Percentiles rank a stretch among this genome's conserved stretches.
These are phyloP conservation scores for Daubentonia madagascariensis DNA, from an alignment of 2,113 vertebrate genomes.

Conservation along the genomic window DNA sequence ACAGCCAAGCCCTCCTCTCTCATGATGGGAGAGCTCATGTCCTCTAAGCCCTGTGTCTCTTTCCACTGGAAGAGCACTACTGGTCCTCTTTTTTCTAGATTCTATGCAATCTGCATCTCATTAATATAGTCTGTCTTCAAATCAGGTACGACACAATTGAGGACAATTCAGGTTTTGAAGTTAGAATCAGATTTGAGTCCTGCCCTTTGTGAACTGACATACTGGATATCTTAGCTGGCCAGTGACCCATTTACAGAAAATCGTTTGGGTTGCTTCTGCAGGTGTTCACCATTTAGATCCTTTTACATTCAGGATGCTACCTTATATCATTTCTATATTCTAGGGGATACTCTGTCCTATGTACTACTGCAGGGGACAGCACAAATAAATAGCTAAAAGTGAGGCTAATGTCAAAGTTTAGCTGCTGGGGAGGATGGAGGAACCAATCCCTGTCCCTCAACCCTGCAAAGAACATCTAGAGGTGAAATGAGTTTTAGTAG, in stretches of 20 bases:
- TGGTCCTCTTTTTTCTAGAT: neutral
- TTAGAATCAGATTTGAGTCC: neutral
- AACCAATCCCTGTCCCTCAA: neutral
- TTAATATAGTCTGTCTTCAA: neutral
- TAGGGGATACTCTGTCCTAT: neutral
- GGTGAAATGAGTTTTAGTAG: neutral
- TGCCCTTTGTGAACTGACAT: neutral
- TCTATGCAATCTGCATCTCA: neutral
- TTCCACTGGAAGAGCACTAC: neutral
- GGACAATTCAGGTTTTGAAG: neutral
- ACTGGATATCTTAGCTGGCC: neutral
- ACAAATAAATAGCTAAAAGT: neutral
- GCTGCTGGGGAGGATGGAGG: neutral
- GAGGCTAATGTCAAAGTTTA: neutral
- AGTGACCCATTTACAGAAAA: neutral
- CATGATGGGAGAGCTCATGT: rapidly evolving
- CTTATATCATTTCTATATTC: neutral
- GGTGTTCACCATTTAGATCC: too few relatives aligned
- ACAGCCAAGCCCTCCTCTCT: neutral
- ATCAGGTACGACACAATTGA: neutral
- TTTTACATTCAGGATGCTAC: neutral
- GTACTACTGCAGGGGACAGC: neutral
- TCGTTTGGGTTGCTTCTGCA: neutral
- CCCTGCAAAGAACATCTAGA: neutral
- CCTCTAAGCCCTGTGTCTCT: too few relatives aligned